Conservation (phyloP, 2,113 vertebrate genomes). For the Hippocampus mohnikei region DNA sequence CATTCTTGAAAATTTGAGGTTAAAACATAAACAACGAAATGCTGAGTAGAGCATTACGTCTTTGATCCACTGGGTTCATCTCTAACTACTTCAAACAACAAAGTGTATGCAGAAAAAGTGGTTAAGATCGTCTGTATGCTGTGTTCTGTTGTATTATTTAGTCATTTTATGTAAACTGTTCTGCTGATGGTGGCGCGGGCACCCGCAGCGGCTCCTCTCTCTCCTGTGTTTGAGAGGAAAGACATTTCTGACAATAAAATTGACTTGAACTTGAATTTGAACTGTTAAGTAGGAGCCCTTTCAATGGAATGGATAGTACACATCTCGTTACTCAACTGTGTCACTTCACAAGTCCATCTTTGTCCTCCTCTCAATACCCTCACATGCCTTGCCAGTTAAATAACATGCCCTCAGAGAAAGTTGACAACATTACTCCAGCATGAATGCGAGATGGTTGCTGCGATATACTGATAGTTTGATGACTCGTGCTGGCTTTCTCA, state of each 20-base stretch:
- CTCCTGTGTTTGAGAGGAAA: too few relatives aligned
- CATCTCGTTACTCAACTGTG: constrained; percentile 32
- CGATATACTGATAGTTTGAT: constrained; percentile 8
- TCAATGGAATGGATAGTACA: constrained; percentile 36
- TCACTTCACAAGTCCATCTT: constrained; percentile 48
- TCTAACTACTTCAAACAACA: too few relatives aligned
- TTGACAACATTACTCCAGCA: constrained; percentile 25
- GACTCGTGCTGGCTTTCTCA: constrained; percentile 30
- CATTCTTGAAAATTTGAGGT: constrained; percentile 17
- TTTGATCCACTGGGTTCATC: too few relatives aligned
- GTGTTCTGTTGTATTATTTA: too few relatives aligned
- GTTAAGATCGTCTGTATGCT: too few relatives aligned
- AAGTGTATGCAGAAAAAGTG: too few relatives aligned
- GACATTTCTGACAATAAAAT: too few relatives aligned
- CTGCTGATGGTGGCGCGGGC: too few relatives aligned
- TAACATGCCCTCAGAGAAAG: constrained; percentile 22
- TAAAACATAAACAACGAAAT: constrained; percentile 18
- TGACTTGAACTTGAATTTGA: not conserved
- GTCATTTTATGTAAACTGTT: too few relatives aligned
- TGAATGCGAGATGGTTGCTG: constrained; percentile 11
- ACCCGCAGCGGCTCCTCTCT: too few relatives aligned
- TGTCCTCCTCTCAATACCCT: constrained; percentile 16
- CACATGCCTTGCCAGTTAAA: constrained; percentile 37
- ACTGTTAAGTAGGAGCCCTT: constrained; percentile 40
- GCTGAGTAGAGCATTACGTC: not conserved